Percentiles rank a stretch among this genome's conserved stretches.
Conservation (phyloP, 2,113 vertebrate species). For the Varanus komodoensis region DNA sequence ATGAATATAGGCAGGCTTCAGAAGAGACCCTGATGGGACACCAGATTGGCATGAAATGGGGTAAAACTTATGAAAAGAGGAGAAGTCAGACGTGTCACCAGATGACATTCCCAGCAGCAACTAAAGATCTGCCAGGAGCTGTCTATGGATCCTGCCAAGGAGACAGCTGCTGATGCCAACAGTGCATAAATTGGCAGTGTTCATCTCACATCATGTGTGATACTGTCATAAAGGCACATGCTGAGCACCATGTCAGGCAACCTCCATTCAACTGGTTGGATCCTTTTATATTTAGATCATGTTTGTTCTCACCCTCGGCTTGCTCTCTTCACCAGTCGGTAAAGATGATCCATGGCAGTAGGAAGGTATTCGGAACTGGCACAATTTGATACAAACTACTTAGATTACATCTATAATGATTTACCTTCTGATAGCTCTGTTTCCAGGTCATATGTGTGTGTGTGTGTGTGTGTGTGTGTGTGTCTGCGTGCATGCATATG, state of each 20-base stretch:
- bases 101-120: constrained; percentile 70
- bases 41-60: constrained; percentile 65
- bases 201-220: constrained; percentile 67
- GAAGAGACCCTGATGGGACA: constrained; percentile 59
- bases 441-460: too few species aligned
- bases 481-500: neutral
- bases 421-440: neutral
- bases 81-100: constrained; percentile 64
- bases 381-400: neutral
- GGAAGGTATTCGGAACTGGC: too few species aligned
- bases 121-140: constrained; percentile 67
- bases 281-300: constrained; percentile 39
- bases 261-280: constrained; percentile 57
- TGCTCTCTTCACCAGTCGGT: neutral
- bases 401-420: neutral
- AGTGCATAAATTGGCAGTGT: constrained; percentile 64
- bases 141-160: constrained; percentile 69
- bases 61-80: constrained; percentile 66
- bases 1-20: neutral
- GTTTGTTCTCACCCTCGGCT: constrained; percentile 22
- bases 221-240: constrained; percentile 52
- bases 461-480: too few species aligned
- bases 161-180: constrained; percentile 73
- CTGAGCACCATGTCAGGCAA: constrained; percentile 43
- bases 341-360: neutral